Percentiles rank a stretch among this genome's conserved stretches.
phyloP scores from a whole-genome alignment of 2,888 invertebrate species.

The Tortrix viridana region DNA sequence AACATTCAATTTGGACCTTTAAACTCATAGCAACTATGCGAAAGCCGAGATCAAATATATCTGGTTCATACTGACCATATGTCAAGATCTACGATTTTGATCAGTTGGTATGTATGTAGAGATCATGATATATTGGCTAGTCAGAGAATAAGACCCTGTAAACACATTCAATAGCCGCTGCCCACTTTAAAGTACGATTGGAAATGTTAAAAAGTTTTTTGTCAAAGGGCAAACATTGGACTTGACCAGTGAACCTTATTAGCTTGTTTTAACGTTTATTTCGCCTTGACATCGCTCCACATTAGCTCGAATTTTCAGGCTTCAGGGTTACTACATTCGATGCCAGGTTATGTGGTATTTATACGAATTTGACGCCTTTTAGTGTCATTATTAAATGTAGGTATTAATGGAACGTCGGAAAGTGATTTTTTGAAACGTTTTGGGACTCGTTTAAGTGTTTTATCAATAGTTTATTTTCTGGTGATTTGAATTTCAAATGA shows the following conservation, averaged over 20 bases:
- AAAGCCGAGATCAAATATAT: too few species aligned
- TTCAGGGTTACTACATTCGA: conserved; percentile 15
- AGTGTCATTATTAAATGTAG: too few species aligned
- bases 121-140: too few species aligned
- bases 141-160: background rate
- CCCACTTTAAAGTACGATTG: conserved; percentile 28
- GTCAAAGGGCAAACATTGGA: conserved; percentile 30
- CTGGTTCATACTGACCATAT: too few species aligned
- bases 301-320: conserved; percentile 31
- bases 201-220: conserved; percentile 38
- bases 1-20: too few species aligned
- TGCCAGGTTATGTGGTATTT: too few species aligned
- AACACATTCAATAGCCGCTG: conserved; percentile 24
- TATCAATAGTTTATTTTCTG: conserved; percentile 35
- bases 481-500: conserved; percentile 25
- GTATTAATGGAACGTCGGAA: conserved; percentile 8
- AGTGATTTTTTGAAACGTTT: conserved; percentile 30
- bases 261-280: conserved; percentile 1
- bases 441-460: conserved; percentile 29
- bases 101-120: too few species aligned
- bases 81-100: too few species aligned
- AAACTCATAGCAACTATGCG: too few species aligned
- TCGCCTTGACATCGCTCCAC: background rate
- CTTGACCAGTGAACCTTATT: background rate
- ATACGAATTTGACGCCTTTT: too few species aligned